A percentile compares a stretch with the other conserved stretches of the same genome.
Conservation (phyloP, 2,113 vertebrate species). For the Nyctereutes procyonoides region DNA sequence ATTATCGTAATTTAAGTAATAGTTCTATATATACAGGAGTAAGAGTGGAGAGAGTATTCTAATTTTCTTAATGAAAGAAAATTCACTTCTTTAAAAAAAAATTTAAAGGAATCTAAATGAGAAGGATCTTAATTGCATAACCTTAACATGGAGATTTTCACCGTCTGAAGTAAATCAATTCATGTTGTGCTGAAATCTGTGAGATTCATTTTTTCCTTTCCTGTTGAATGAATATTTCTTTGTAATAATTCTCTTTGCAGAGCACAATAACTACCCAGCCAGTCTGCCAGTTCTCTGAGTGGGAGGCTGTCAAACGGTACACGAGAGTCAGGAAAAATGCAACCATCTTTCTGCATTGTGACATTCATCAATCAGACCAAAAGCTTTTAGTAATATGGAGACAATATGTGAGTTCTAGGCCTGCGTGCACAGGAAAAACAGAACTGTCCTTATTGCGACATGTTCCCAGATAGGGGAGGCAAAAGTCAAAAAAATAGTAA, state of each 20-base stretch:
- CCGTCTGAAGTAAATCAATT: conserved; percentile 52
- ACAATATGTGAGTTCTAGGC: background rate
- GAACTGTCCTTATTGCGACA: background rate
- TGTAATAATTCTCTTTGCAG: conserved; percentile 61
- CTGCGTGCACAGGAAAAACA: background rate
- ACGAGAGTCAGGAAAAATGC: conserved; percentile 70
- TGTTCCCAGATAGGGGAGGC: background rate
- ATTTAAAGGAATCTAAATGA: conserved; percentile 47
- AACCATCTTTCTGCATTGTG: conserved; percentile 55
- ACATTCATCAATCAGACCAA: conserved; percentile 50
- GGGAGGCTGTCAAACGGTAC: conserved; percentile 73
- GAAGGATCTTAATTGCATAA: conserved; percentile 33
- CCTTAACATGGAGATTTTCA: conserved; percentile 44
- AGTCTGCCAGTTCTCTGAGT: conserved; percentile 72
- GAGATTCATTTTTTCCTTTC: conserved; percentile 51
- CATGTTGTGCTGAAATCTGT: background rate
- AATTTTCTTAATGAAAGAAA: conserved; percentile 68
- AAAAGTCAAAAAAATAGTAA: background rate
- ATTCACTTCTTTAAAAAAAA: conserved; percentile 49
- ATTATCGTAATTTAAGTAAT: conserved; percentile 51
- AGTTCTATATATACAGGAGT: background rate
- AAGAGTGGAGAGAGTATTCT: conserved; percentile 19
- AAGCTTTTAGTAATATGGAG: conserved; percentile 25
- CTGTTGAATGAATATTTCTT: conserved; percentile 57
- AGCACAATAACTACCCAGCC: conserved; percentile 62